Percentiles rank a stretch among this genome's conserved stretches.
These are phyloP conservation scores for Chascanopsetta lugubris DNA, from an alignment of 2,113 vertebrate genomes.

Conservation along the genomic window DNA sequence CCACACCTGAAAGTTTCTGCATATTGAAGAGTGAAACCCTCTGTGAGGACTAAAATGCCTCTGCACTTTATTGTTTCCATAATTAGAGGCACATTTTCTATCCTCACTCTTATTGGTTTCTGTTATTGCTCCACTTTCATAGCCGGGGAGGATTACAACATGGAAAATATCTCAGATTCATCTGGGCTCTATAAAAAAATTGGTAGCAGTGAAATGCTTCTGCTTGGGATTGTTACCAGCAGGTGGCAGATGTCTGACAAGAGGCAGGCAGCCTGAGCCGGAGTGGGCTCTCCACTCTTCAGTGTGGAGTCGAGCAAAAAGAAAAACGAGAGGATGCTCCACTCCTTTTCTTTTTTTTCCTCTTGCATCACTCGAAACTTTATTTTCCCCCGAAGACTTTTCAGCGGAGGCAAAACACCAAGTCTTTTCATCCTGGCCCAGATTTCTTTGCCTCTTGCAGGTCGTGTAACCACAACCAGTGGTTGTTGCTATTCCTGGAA, in stretches of 20 bases:
- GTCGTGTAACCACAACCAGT: conserved; percentile 11
- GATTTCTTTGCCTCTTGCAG: conserved; percentile 22
- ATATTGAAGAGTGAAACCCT: conserved; percentile 1
- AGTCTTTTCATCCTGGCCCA: conserved; percentile 3
- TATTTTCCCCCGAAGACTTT: conserved; percentile 8
- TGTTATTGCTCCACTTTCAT: conserved; percentile 42
- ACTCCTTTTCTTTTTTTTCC: conserved; percentile 25
- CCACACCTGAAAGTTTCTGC: conserved; percentile 45
- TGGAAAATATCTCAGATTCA: conserved; percentile 77
- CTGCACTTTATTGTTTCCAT: conserved; percentile 16
- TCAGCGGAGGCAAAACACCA: conserved; percentile 11
- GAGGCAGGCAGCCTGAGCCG: conserved; percentile 36
- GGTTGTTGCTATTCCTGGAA: conserved; percentile 1
- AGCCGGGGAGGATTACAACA: conserved; percentile 66
- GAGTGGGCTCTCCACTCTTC: conserved; percentile 21
- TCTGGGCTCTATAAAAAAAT: conserved; percentile 69
- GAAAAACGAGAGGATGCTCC: conserved; percentile 37
- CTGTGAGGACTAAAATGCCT: neutral
- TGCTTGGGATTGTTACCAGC: conserved; percentile 59
- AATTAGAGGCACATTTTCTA: conserved; percentile 16
- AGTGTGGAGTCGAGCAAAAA: conserved; percentile 14
- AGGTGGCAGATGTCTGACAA: conserved; percentile 75
- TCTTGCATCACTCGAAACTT: conserved; percentile 23
- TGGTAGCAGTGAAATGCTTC: conserved; percentile 44
- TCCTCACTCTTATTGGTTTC: conserved; percentile 24